These are phyloP conservation scores for Parazoanthus darwini DNA, from an alignment of 92 coral and sea anemone genomes.

Conservation along the genomic window DNA sequence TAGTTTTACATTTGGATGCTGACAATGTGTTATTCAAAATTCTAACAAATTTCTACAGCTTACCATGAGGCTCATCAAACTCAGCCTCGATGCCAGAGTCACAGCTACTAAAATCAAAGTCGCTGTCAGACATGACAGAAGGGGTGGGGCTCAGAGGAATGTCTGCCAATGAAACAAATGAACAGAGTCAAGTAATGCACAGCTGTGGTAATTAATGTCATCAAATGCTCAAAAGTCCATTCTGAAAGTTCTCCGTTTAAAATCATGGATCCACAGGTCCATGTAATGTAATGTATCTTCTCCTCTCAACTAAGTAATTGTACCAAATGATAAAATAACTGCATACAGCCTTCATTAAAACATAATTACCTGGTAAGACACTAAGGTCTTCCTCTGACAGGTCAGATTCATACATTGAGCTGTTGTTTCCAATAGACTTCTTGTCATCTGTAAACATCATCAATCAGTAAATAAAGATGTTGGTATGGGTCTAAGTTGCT, in stretches of 20 bases:
- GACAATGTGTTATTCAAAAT: not conserved
- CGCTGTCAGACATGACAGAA: slow-evolving; percentile 63
- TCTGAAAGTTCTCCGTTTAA: too few species aligned
- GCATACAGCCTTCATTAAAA: not conserved
- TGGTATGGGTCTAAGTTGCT: not conserved
- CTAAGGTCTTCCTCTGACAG: slow-evolving; percentile 75
- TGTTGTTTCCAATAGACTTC: not conserved
- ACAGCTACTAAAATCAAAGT: slow-evolving; percentile 68
- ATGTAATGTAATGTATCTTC: too few species aligned
- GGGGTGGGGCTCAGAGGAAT: not conserved
- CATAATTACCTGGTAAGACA: slow-evolving; percentile 47
- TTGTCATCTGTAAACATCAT: slow-evolving; percentile 37
- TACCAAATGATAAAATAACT: not conserved
- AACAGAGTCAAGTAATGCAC: too few species aligned
- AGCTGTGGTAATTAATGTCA: too few species aligned
- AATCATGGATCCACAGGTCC: too few species aligned
- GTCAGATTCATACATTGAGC: slow-evolving; percentile 60
- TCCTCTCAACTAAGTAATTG: not conserved
- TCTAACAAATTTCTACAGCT: not conserved
- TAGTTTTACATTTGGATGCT: too few species aligned
- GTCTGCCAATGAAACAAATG: not conserved
- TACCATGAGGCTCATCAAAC: slow-evolving; percentile 86
- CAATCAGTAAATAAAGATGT: not conserved
- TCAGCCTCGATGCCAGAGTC: slow-evolving; percentile 99
- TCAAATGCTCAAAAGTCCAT: too few species aligned